Base-by-base conservation (phyloP, 2,888 invertebrate species). In the Drosophila lutescens region DNA sequence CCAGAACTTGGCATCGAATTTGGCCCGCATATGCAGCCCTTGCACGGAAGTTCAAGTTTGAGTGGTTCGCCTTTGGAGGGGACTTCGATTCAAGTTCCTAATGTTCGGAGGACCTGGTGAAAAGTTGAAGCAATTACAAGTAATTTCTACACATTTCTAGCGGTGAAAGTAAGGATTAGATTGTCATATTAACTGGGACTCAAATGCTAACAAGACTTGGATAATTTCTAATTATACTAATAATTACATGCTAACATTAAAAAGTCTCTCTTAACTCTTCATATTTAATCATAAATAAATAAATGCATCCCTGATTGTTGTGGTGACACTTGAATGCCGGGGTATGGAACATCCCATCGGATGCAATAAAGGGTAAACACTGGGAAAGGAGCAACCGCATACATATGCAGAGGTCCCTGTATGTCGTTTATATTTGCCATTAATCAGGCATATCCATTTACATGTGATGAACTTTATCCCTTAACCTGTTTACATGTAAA, bases 401-500 rank as follows among this genome's bases (percentile, higher is more conserved):
- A 30, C 32, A 32, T 10, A 32, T 32, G 38, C 36, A n/a, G 47
- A 51, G 36, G 54, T 50, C 49, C 56, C 17, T 51, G 54, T 66
- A 34, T 54, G 46, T 56, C 63, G 62, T 53, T 49, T 72, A 49
- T 60, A 43, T 70, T 71, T 70, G 61, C 71, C 43, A 71, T 70
- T 71, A 61, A 60, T 70, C 60, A 70, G 46, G 61, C 43, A 60
- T 59, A 70, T 58, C 47, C 69, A 70, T 60, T 47, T 70, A 58
- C 51, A 69, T 53, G 68, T 59, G 69, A 71, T 60, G 61, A 71
- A 62, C 63, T 72, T 70, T 72, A 71, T 71, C 62, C 70, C 55
- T 72, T 70, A 70, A 72, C 72, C 61, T 72, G 72, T 71, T 71
- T 71, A 61, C 72, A 71, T 72, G 70, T 51, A 72, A 71, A 71